These are phyloP conservation scores for Homalodisca vitripennis DNA, from an alignment of 1,140 invertebrate species.

Conservation along the genomic window DNA sequence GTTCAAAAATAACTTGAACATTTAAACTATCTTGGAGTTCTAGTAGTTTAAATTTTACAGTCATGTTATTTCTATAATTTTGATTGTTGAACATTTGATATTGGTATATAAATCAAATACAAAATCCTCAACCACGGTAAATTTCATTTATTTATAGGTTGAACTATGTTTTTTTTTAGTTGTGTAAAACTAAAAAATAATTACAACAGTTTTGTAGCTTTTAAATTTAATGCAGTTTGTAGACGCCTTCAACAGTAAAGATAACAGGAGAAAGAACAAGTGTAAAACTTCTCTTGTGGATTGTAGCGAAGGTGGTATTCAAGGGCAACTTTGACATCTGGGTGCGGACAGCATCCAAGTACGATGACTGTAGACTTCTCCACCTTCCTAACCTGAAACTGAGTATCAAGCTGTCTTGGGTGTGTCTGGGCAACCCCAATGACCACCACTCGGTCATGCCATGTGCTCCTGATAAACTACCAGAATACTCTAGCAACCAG, in stretches of 20 bases:
- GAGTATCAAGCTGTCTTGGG: slow-evolving; percentile 85
- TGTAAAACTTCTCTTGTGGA: too few relatives aligned
- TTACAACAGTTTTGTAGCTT: not conserved
- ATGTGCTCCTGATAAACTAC: slow-evolving; percentile 94
- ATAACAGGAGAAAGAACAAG: not conserved
- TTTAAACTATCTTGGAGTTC: too few relatives aligned
- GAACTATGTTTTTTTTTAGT: too few relatives aligned
- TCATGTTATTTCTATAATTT: too few relatives aligned
- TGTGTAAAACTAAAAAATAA: too few relatives aligned
- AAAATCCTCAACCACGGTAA: too few relatives aligned
- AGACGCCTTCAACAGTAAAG: not conserved
- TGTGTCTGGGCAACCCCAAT: slow-evolving; percentile 87
- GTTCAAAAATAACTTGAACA: too few relatives aligned
- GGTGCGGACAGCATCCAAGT: slow-evolving; percentile 95
- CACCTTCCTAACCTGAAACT: slow-evolving; percentile 88
- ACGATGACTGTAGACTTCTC: slow-evolving; percentile 92
- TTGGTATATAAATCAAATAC: too few relatives aligned
- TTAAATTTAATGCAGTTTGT: not conserved
- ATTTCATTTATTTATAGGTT: too few relatives aligned
- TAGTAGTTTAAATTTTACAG: too few relatives aligned
- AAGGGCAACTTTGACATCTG: slow-evolving; percentile 85
- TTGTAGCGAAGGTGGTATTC: slow-evolving; percentile 75
- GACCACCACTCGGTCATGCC: slow-evolving; percentile 97
- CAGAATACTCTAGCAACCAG: slow-evolving; percentile 96
- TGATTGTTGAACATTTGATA: too few relatives aligned